Evolutionary conservation across 1,140 invertebrate species (phyloP).

Genomic region (Vanessa tameamea): DNA sequence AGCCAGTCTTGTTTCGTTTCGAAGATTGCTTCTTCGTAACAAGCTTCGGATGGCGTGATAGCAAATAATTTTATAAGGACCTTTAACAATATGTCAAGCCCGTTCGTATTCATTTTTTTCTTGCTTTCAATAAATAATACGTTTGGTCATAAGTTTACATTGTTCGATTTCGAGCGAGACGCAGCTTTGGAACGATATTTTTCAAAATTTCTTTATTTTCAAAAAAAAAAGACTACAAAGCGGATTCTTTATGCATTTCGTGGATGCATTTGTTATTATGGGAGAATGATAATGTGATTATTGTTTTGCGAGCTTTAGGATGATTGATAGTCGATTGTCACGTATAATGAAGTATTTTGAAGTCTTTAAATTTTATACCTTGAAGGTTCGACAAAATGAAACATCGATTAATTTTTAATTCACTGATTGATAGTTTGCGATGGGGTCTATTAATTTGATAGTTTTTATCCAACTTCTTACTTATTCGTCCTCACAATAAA

Average conservation of each 20-base stretch:
- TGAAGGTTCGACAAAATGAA: conserved; percentile 51
- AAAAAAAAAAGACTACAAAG: conserved; percentile 65
- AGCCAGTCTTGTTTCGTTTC: conserved; percentile 58
- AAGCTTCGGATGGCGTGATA: conserved; percentile 74
- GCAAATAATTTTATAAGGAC: conserved; percentile 80
- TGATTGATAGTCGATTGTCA: conserved; percentile 78
- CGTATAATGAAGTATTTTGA: conserved; percentile 76
- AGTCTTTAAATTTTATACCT: conserved; percentile 63
- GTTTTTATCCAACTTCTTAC: conserved; percentile 1
- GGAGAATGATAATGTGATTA: conserved; percentile 80
- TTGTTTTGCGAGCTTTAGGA: conserved; percentile 77
- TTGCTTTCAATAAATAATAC: conserved; percentile 77
- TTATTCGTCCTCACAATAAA: not conserved
- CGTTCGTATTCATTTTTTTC: conserved; percentile 68
- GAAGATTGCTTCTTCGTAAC: conserved; percentile 70
- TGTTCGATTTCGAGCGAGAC: conserved; percentile 70
- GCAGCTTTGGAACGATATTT: conserved; percentile 69
- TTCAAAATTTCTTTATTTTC: conserved; percentile 72
- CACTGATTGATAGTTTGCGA: conserved; percentile 40
- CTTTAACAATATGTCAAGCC: conserved; percentile 79
- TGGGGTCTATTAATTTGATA: conserved; percentile 7
- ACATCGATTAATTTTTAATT: conserved; percentile 43
- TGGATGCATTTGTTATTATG: conserved; percentile 77
- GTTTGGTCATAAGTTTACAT: conserved; percentile 76
- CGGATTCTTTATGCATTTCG: conserved; percentile 78